phyloP scores from a whole-genome alignment of 2,797 vertebrate species.

The Graptemys geographica region DNA sequence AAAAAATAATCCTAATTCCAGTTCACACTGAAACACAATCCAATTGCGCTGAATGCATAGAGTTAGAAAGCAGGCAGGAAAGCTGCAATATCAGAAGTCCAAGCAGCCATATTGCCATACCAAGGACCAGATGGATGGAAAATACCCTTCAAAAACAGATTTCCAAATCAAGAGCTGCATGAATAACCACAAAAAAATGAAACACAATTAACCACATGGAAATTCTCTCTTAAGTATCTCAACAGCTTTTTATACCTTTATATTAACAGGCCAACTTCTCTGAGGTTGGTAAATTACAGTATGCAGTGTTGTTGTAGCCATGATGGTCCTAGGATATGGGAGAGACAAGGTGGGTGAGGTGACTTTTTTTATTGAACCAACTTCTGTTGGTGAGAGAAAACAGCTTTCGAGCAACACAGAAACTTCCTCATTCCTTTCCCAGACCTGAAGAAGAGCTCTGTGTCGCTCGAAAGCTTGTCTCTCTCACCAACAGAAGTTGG shows the following conservation, averaged over 20 bases:
- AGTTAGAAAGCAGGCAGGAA: background rate
- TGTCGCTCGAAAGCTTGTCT: background rate
- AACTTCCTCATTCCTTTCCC: background rate
- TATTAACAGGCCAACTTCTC: slow-evolving; percentile 35
- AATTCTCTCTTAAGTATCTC: slow-evolving; percentile 22
- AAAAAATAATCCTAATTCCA: background rate
- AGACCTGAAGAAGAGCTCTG: background rate
- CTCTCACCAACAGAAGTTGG: background rate
- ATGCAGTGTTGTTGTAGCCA: background rate
- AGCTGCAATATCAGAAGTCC: background rate
- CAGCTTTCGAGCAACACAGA: background rate
- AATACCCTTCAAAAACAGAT: slow-evolving; percentile 14
- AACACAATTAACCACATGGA: slow-evolving; percentile 9
- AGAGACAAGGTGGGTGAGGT: background rate
- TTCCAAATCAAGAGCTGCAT: background rate
- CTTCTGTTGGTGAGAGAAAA: background rate
- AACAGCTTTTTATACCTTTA: slow-evolving; percentile 8
- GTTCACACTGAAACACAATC: background rate
- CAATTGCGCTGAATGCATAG: background rate
- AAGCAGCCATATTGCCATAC: background rate
- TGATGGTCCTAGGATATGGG: background rate
- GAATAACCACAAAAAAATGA: background rate
- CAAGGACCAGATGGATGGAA: background rate
- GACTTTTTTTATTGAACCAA: background rate
- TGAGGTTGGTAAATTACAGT: background rate